Base-by-base conservation (phyloP, 2,113 vertebrate species). In the Indicator maculatus region DNA sequence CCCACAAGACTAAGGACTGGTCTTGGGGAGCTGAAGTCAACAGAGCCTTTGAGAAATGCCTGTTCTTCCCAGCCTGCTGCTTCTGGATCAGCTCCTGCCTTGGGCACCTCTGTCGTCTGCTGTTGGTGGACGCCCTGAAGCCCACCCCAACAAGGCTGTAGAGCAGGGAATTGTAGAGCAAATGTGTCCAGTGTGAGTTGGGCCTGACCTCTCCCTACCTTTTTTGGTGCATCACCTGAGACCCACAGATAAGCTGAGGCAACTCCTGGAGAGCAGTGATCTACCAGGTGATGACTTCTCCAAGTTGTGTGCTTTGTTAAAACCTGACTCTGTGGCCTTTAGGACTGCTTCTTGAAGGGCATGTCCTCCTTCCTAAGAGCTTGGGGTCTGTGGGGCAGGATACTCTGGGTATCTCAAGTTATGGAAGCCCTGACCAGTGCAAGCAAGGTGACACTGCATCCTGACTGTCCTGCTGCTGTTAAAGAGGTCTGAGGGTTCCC, bases 241-340 rank as follows among this genome's bases (percentile, higher is more conserved):
- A 45, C 41, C 19, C 36, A 20, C 13, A 19, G 74, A 15, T 63
- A 55, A 45, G 21, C 61, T 50, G 39, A 63, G 21, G 12, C 39
- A 19, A 5, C 12, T 16, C 1, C 0, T 41, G 47, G 26, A 58
- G 50, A 53, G 31, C 56, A 52, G 18, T 0, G 0, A 63, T 20
- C 11, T 14, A 39, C 17, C 0, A 4, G 6, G 41, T 24, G 27
- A 5, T 31, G 41, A 23, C 15, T 93, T 11, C 21, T 82, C 31
- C 13, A 64, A 39, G 36, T 58, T n/a, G 11, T 1, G 5, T 28
- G 27, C 23, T 12, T 56, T 1, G 0, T 26, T 44, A 31, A 50
- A n/a, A 53, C 26, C 16, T 4, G 5, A 11, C 24, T 13, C 52
- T 16, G 21, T 16, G 28, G 30, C 0, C 1, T 52, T 60, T 18